Conservation (phyloP, 2,888 invertebrate species). For the Mellilla xanthometata region DNA sequence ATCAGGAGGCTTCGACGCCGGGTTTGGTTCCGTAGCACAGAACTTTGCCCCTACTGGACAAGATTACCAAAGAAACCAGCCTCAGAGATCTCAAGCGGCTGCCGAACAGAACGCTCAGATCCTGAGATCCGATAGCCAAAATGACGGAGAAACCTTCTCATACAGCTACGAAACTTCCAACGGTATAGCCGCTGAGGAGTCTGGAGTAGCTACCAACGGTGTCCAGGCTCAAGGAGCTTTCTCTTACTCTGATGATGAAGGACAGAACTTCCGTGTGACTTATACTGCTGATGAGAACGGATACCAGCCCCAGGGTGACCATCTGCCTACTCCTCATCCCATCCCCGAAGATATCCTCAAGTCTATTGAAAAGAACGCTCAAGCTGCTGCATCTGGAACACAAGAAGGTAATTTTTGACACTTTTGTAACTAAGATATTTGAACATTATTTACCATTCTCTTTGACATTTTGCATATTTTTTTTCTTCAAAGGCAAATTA, state of each 20-base stretch:
- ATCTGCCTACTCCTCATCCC: slow-evolving; percentile 71
- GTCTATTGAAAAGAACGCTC: slow-evolving; percentile 69
- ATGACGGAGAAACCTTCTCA: slow-evolving; percentile 65
- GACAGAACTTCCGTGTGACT: slow-evolving; percentile 61
- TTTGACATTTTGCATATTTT: no score
- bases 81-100: slow-evolving; percentile 63
- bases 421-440: no score
- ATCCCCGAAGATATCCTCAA: slow-evolving; percentile 72
- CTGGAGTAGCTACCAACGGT: slow-evolving; percentile 69
- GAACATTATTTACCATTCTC: no score
- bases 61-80: slow-evolving; percentile 42
- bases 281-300: slow-evolving; percentile 77
- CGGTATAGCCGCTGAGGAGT: slow-evolving; percentile 72
- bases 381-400: slow-evolving; percentile 70
- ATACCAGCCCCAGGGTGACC: slow-evolving; percentile 66
- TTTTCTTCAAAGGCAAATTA: no score
- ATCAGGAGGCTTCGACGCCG: slow-evolving; percentile 18
- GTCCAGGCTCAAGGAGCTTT: slow-evolving; percentile 70
- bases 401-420: slow-evolving; percentile 65
- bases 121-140: slow-evolving; percentile 63
- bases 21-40: slow-evolving; percentile 19
- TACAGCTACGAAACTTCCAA: slow-evolving; percentile 75
- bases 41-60: slow-evolving; percentile 33
- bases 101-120: slow-evolving; percentile 65
- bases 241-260: slow-evolving; percentile 72